phyloP scores from a whole-genome alignment of 92 coral and sea anemone genomes.

The Porites rus region DNA sequence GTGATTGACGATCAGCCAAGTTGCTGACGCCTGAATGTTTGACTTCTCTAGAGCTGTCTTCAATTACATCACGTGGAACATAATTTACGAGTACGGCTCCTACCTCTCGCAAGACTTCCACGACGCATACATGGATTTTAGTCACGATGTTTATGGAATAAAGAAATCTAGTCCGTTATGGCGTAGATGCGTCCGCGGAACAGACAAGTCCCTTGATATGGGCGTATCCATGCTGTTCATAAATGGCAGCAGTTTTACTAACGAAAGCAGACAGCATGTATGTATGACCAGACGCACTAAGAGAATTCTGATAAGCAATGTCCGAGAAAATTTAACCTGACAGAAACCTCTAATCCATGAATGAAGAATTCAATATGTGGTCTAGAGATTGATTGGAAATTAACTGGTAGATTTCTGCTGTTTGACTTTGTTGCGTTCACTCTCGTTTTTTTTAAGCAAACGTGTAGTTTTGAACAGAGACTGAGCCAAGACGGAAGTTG shows the following conservation, averaged over 20 bases:
- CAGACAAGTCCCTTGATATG: constrained; percentile 71
- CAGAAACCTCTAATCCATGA: not conserved
- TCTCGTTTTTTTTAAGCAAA: too few species aligned
- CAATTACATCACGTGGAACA: constrained; percentile 60
- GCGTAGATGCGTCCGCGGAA: constrained; percentile 84
- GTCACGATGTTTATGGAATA: constrained; percentile 68
- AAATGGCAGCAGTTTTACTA: constrained; percentile 49
- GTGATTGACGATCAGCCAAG: not conserved
- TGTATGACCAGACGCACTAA: constrained; percentile 9
- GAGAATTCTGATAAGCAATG: not conserved
- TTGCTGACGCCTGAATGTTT: not conserved
- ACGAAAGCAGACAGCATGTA: constrained; percentile 68
- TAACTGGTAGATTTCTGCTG: not conserved
- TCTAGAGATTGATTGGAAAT: not conserved
- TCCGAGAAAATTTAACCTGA: not conserved
- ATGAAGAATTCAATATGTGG: not conserved
- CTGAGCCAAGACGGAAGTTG: too few species aligned
- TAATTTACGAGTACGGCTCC: constrained; percentile 48
- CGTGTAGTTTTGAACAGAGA: too few species aligned
- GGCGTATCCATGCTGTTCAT: constrained; percentile 72
- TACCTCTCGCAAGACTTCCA: constrained; percentile 57
- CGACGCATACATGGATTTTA: constrained; percentile 52
- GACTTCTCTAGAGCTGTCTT: constrained; percentile 49
- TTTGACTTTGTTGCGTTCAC: not conserved
- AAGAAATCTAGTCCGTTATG: constrained; percentile 67